Base-by-base conservation (phyloP, 2,797 vertebrate genomes). In the Hippoglossus hippoglossus region DNA sequence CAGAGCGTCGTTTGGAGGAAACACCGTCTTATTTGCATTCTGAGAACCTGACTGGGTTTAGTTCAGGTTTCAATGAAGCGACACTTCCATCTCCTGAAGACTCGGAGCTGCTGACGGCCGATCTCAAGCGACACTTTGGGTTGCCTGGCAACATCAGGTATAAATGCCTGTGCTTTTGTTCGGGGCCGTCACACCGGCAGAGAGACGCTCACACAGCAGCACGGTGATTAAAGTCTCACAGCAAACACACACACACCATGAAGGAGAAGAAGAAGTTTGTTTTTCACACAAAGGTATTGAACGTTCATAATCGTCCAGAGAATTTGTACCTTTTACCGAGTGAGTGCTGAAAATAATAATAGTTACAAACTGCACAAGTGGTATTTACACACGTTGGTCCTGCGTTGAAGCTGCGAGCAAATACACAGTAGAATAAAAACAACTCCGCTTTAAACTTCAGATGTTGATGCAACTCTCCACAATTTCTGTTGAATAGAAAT, bases 131-230 rank as follows among this genome's bases (percentile, higher is more conserved):
- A 46, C 47, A 19, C 22, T 69, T 63, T 25, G 34, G 21, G 82
- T 87, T 83, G 67, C 84, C 53, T 56, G 70, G 82, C 77, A 88
- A 86, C 79, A 22, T 22, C 49, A 26, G 80, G 53, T 63, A 61
- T 71, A 67, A 67, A 22, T 73, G 52, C 58, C 39, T 73, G 10
- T 47, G 61, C 36, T 52, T 72, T 75, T 68, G 55, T 70, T 74
- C 73, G 59, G 31, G 47, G 15, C 28, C 34, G 47, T 59, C 63
- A 44, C 51, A 46, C 5, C 67, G 12, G 55, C 47, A 21, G 51
- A 58, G 36, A 67, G 19, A 67, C 9, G 62, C 56, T 68, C 36
- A 28, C 24, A 44, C 10, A 67, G 0, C 71, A 25, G 34, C 22
- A 18, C 21, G 56, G 15, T 22, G 36, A 80, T 59, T 51, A 72